Percentiles rank a stretch among this genome's conserved stretches.
Conservation (phyloP, 2,113 vertebrate species). For the Brachirus orientalis region DNA sequence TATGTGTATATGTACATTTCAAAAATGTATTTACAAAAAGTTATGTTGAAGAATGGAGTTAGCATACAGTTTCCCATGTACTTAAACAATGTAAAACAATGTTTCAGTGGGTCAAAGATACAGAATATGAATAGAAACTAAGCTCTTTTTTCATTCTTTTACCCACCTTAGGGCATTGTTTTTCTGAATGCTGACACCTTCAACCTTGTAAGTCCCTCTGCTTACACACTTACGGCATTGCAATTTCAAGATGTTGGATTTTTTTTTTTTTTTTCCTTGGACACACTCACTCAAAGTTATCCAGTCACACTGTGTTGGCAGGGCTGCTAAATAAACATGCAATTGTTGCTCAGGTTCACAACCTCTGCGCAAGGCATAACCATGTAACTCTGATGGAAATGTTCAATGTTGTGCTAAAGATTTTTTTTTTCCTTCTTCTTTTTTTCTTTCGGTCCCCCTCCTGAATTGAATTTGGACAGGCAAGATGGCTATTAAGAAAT, state of each 20-base stretch:
- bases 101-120: not conserved
- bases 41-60: too few relatives aligned
- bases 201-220: too few relatives aligned
- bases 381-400: slow-evolving; percentile 72
- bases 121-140: not conserved
- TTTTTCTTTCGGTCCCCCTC: slow-evolving; percentile 37
- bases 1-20: too few relatives aligned
- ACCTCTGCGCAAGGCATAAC: slow-evolving; percentile 69
- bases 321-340: slow-evolving; percentile 78
- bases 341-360: slow-evolving; percentile 72
- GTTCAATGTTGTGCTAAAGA: slow-evolving; percentile 60
- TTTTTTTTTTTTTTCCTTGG: slow-evolving; percentile 35
- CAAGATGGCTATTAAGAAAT: slow-evolving; percentile 48
- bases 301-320: slow-evolving; percentile 51
- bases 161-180: slow-evolving; percentile 20
- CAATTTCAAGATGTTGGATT: too few relatives aligned
- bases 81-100: not conserved
- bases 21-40: too few relatives aligned
- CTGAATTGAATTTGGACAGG: slow-evolving; percentile 65
- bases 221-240: too few relatives aligned
- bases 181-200: slow-evolving; percentile 41
- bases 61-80: not conserved
- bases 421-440: not conserved
- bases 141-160: not conserved
- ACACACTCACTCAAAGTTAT: slow-evolving; percentile 57